Conservation (phyloP, 2,888 invertebrate genomes). For the Poecilobothrus nobilitatus region DNA sequence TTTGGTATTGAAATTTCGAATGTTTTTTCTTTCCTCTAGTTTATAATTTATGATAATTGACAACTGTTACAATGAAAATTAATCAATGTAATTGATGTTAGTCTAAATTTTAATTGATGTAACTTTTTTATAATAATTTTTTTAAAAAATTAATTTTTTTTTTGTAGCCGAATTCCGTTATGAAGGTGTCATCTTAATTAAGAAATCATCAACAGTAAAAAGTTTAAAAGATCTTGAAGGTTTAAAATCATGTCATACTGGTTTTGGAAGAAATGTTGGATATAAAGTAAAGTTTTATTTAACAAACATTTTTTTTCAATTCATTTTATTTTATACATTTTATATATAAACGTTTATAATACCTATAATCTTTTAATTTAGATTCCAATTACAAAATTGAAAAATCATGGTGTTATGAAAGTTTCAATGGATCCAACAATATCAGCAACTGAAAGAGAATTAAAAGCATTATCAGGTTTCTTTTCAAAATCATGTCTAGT, state of each 20-base stretch:
- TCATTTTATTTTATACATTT: neutral
- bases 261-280: slow-evolving; percentile 79
- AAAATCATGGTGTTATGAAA: slow-evolving; percentile 51
- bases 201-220: slow-evolving; percentile 62
- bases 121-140: no score
- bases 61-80: no score
- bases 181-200: slow-evolving; percentile 71
- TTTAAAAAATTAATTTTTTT: slow-evolving; percentile 5
- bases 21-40: no score
- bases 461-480: slow-evolving; percentile 68
- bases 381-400: slow-evolving; percentile 68
- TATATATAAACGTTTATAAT: neutral
- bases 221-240: slow-evolving; percentile 62
- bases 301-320: neutral
- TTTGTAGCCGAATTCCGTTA: slow-evolving; percentile 67
- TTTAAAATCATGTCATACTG: slow-evolving; percentile 77
- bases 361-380: slow-evolving; percentile 24
- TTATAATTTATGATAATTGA: no score
- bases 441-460: slow-evolving; percentile 61
- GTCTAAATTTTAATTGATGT: no score
- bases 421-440: slow-evolving; percentile 38
- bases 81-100: no score
- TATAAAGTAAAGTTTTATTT: slow-evolving; percentile 53
- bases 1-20: no score
- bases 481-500: slow-evolving; percentile 80